Percentiles rank a stretch among this genome's conserved stretches.
These are phyloP conservation scores for Meriones unguiculatus DNA, from an alignment of 2,113 vertebrate species.

Conservation along the genomic window DNA sequence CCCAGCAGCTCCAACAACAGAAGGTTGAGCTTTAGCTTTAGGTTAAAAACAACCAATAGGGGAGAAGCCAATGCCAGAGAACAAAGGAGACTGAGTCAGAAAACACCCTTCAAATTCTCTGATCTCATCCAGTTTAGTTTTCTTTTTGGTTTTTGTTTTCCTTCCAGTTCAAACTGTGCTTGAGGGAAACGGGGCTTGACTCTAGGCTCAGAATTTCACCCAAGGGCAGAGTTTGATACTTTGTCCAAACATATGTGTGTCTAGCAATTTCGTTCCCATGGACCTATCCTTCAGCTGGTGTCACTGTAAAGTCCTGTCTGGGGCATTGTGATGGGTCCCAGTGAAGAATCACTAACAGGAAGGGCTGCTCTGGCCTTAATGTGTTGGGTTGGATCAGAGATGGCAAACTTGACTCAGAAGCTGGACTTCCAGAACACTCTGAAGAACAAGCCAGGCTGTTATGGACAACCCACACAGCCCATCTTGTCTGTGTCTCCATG, in stretches of 20 bases:
- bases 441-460: background rate
- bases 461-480: background rate
- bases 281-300: background rate
- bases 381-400: background rate
- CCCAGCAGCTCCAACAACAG: conserved; percentile 56
- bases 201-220: conserved; percentile 45
- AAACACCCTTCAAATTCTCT: conserved; percentile 25
- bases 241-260: conserved; percentile 23
- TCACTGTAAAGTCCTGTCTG: background rate
- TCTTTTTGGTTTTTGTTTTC: conserved; percentile 2
- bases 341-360: background rate
- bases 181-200: background rate
- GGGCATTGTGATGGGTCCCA: background rate
- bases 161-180: conserved; percentile 16
- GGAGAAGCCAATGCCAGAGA: background rate
- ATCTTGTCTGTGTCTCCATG: background rate
- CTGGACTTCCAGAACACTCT: background rate
- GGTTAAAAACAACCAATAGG: conserved; percentile 42
- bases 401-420: background rate
- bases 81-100: conserved; percentile 25
- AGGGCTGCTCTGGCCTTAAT: background rate
- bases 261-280: background rate
- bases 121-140: background rate
- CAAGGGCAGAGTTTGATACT: conserved; percentile 36
- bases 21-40: conserved; percentile 9